phyloP scores from a whole-genome alignment of 2,888 invertebrate genomes.

The Drosophila paramelanica region DNA sequence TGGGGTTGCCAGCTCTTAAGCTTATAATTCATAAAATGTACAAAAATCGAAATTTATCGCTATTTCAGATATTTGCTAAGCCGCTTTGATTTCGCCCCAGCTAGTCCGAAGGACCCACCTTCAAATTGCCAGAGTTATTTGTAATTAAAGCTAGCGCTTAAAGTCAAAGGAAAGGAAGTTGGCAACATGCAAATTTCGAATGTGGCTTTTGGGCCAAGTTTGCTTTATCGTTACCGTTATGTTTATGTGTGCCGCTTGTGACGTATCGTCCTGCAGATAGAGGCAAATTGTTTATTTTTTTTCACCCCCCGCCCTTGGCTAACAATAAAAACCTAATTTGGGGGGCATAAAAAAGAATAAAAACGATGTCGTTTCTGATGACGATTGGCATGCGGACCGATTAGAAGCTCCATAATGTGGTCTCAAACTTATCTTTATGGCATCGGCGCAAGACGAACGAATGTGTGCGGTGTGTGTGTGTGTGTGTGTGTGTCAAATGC shows the following conservation, averaged over 20 bases:
- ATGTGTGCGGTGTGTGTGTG: not conserved
- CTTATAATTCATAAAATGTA: constrained; percentile 85
- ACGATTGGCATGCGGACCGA: constrained; percentile 62
- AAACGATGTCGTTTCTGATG: constrained; percentile 52
- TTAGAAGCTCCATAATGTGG: constrained; percentile 69
- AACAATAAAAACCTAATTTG: constrained; percentile 63
- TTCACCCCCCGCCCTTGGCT: constrained; percentile 10
- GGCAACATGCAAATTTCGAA: constrained; percentile 61
- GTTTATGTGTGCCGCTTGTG: constrained; percentile 62
- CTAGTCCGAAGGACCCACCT: constrained; percentile 6
- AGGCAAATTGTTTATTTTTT: constrained; percentile 75
- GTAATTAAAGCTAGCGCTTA: constrained; percentile 41
- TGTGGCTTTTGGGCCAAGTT: constrained; percentile 1
- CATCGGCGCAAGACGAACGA: constrained; percentile 47
- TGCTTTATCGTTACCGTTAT: constrained; percentile 53
- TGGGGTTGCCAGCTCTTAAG: constrained; percentile 59
- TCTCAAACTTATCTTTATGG: constrained; percentile 69
- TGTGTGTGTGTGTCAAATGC: constrained; percentile 27
- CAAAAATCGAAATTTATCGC: constrained; percentile 85
- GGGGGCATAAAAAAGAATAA: constrained; percentile 68
- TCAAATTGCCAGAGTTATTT: constrained; percentile 44
- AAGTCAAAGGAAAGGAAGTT: too few relatives aligned
- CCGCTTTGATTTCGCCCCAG: constrained; percentile 50
- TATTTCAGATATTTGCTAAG: constrained; percentile 81
- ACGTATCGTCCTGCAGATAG: constrained; percentile 80